Evolutionary conservation across 1,140 invertebrate genomes (phyloP), one percentile per base, ranked within the genome.

Genomic region (Oryctes rhinoceros): DNA sequence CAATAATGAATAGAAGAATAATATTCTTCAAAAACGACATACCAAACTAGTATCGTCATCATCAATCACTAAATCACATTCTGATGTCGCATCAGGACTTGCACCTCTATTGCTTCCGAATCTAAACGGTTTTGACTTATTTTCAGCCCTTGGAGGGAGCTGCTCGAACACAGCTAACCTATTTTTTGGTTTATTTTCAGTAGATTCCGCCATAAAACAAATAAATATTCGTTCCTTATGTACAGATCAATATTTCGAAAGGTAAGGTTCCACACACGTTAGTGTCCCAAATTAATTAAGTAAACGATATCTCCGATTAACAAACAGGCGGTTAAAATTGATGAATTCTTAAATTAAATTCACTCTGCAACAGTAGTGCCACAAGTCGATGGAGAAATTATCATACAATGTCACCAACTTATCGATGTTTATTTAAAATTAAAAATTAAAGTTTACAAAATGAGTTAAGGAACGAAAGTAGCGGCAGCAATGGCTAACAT

Each of bases 121-220:
- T 78, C 39, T 67, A 80, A 39, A 44, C 79, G 71, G 76, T 49
- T 81, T 80, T 37, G 79, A 81, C 44, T 81, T 81, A 9, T 78
- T 83, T 30, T 83, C 81, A 47, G 81, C 79, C 76, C 82, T 83
- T 15, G 80, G 76, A 11, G 82, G 78, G 11, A 86, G 81, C 81
- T 86, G 84, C 75, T 86, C 83, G 78, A 86, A 86, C 30, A 86
- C 85, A 24, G 84, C 85, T 47, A 86, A 76, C 49, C 79, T 79
- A 77, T 80, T 84, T 82, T 85, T 85, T 15, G 81, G 78, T 77
- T 85, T 84, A 47, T 79, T 77, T 48, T 75, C 79, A 79, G 76
- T 37, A 49, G 74, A 74, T 10, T n/a, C 65, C 37, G 67, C 79
- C 20, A 78, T 53, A n/a, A n/a, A n/a, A n/a, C 59, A 9, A 13